Percentiles rank a stretch among this genome's conserved stretches.
Conservation (phyloP, 2,888 invertebrate genomes). For the Leucoma salicis region DNA sequence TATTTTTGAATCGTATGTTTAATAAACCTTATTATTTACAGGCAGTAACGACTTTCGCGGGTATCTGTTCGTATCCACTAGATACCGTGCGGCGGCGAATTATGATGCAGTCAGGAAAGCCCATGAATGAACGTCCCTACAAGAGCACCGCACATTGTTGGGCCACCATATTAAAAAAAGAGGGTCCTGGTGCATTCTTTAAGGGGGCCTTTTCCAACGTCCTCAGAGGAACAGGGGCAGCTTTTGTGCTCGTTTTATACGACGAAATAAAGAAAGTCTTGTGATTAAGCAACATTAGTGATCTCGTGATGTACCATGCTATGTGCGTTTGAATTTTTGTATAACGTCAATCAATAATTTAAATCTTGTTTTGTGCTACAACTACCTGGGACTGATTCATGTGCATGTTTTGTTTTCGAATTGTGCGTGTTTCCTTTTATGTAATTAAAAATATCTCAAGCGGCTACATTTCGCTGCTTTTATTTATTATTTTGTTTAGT, state of each 20-base stretch:
- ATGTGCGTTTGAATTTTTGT: neutral
- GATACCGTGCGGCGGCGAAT: constrained; percentile 97
- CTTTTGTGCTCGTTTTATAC: constrained; percentile 94
- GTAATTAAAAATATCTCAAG: constrained; percentile 3
- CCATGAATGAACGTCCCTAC: constrained; percentile 89
- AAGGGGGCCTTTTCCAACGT: constrained; percentile 97
- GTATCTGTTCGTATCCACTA: constrained; percentile 96
- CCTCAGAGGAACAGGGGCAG: constrained; percentile 95
- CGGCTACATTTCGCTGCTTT: constrained; percentile 1
- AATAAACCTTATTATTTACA: constrained; percentile 23
- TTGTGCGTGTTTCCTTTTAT: neutral
- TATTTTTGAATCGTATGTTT: too few relatives aligned
- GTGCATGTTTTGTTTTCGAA: neutral
- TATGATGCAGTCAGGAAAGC: constrained; percentile 99
- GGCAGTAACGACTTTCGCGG: constrained; percentile 88
- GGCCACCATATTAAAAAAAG: constrained; percentile 88
- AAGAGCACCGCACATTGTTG: constrained; percentile 96
- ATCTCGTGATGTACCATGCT: too few relatives aligned
- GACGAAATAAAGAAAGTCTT: constrained; percentile 90
- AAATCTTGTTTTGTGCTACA: neutral
- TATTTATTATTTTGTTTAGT: constrained; percentile 7
- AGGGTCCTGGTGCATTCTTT: constrained; percentile 94
- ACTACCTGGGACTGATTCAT: neutral
- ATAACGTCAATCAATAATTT: neutral
- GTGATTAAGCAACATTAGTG: constrained; percentile 41